Evolutionary conservation across 2,888 invertebrate genomes (phyloP), one percentile per base, ranked within the genome.

Genomic region (Watsonalla cultraria): DNA sequence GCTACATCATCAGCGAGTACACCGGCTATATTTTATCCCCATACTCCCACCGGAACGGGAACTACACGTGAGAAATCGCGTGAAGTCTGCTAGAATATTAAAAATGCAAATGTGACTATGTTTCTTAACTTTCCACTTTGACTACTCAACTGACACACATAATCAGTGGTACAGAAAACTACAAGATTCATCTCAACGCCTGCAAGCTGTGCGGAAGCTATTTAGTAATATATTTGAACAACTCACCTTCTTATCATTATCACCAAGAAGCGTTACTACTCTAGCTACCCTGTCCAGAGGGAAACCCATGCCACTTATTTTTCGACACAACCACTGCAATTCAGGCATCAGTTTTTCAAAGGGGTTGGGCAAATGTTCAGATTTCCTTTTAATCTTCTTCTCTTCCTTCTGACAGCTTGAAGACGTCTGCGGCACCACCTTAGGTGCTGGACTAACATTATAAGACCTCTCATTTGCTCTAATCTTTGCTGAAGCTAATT

Each of bases 261-360:
- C 85, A 55, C 97, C 97, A 61, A 96, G 90, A 51, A 94, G 90
- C 65, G 94, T 93, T 65, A 95, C 95, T n/a, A 96, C 95, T 68
- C 96, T 93, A 6, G 95, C 94, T 14, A 96, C 96, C 79, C 96
- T 93, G 55, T 95, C 92, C 52, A 95, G 78, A 0, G 96, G 95
- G 77, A 98, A 98, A 0, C 98, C 98, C 98, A 98, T 98, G 58
- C 94, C 93, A 71, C 94, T 94, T 56, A 98, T 94, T 62, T 94
- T 94, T 71, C 92, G 92, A 52, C 95, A 96, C 72, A 96, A 89
- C 45, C 89, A 91, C 78, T 95, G 94, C 54, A 92, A 86, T 52
- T 92, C 90, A 9, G 84, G 77, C 35, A 92, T 84, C 64, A 90
- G 64, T 57, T 85, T 83, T 11, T 83, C 80, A 72, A 74, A 81